Evolutionary conservation across 37 sponge, comb jelly and placozoan species (phyloP).

Genomic region (Haliclona indistincta): DNA sequence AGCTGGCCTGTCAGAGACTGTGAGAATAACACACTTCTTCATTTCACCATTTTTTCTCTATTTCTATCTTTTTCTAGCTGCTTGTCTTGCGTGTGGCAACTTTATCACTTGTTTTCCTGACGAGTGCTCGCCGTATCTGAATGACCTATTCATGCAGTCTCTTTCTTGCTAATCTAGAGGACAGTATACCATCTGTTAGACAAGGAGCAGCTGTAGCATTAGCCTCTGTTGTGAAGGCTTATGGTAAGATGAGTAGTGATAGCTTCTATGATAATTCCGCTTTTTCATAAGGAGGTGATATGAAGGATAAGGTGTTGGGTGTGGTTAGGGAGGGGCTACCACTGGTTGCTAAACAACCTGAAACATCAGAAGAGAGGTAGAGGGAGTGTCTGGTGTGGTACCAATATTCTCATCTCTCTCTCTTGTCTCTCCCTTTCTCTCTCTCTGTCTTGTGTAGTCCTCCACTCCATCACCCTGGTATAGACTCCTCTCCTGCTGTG

Average conservation of each 20-base stretch:
- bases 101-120: slow-evolving; percentile 88
- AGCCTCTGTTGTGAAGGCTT: slow-evolving; percentile 68
- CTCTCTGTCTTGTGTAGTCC: too few species aligned
- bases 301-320: slow-evolving; percentile 49
- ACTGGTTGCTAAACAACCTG: slow-evolving; percentile 45
- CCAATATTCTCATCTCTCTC: too few species aligned
- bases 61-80: too few species aligned
- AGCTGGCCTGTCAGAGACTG: slow-evolving; percentile 99
- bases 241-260: slow-evolving; percentile 44
- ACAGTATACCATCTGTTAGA: slow-evolving; percentile 91
- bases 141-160: slow-evolving; percentile 70
- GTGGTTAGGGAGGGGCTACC: slow-evolving; percentile 50
- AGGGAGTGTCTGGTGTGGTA: too few species aligned
- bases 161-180: slow-evolving; percentile 82
- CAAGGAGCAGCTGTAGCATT: slow-evolving; percentile 91
- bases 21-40: too few species aligned
- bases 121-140: slow-evolving; percentile 55
- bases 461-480: too few species aligned
- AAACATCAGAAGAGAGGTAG: slow-evolving; percentile 11
- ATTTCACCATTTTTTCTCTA: too few species aligned
- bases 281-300: slow-evolving; percentile 37
- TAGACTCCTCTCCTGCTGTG: too few species aligned
- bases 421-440: too few species aligned
- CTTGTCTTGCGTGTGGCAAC: slow-evolving; percentile 93
- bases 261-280: neutral